These are phyloP conservation scores for Conus canariensis DNA, from an alignment of 2,888 invertebrate genomes.

Conservation along the genomic window DNA sequence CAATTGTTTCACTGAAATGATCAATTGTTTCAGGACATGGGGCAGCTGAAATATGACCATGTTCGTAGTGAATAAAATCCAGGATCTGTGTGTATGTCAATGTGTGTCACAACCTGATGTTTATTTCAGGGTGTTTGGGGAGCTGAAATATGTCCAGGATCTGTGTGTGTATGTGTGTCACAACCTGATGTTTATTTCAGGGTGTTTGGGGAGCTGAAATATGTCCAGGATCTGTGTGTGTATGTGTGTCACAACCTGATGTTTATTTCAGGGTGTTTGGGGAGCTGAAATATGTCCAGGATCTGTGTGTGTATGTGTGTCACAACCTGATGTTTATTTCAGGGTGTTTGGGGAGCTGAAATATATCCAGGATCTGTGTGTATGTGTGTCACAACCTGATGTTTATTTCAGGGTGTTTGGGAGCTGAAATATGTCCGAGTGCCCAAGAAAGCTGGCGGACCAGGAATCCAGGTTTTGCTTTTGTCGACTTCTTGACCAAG, in stretches of 20 bases:
- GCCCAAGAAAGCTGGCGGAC: constrained; percentile 89
- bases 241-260: too few relatives aligned
- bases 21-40: constrained; percentile 82
- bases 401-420: constrained; percentile 84
- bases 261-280: too few relatives aligned
- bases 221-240: constrained; percentile 74
- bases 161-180: too few relatives aligned
- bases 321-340: neutral
- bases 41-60: constrained; percentile 88
- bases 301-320: too few relatives aligned
- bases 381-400: too few relatives aligned
- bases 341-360: constrained; percentile 91
- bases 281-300: too few relatives aligned
- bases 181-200: constrained; percentile 24
- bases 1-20: constrained; percentile 6
- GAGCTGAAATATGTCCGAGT: constrained; percentile 93
- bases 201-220: constrained; percentile 92
- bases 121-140: too few relatives aligned
- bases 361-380: constrained; percentile 78
- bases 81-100: too few relatives aligned
- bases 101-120: too few relatives aligned
- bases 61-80: too few relatives aligned
- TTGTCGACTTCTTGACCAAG: constrained; percentile 93
- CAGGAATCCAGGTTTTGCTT: constrained; percentile 94
- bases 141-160: too few relatives aligned